Evolutionary conservation across 2,888 invertebrate species (phyloP).

Genomic region (Eristalinus aeneus): DNA sequence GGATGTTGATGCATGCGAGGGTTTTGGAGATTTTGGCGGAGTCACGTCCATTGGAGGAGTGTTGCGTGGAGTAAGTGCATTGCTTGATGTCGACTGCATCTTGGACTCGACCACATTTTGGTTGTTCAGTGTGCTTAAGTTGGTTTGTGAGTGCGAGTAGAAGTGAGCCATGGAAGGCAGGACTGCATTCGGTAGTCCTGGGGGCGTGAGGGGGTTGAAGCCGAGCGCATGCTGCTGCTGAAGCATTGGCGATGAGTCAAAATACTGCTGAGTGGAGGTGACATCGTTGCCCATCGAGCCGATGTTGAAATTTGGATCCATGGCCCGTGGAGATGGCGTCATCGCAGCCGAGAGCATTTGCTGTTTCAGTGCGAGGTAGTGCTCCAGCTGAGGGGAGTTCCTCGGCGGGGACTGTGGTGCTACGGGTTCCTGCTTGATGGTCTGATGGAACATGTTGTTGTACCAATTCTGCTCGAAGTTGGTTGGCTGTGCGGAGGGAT

Average conservation of each 20-base stretch:
- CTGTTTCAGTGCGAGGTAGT: slow-evolving; percentile 77
- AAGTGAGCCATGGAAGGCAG: slow-evolving; percentile 75
- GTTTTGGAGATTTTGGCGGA: slow-evolving; percentile 79
- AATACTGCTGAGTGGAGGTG: slow-evolving; percentile 74
- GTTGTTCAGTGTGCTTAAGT: neutral
- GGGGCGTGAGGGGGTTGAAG: slow-evolving; percentile 84
- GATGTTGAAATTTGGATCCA: slow-evolving; percentile 62
- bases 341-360: slow-evolving; percentile 75
- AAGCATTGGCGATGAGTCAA: slow-evolving; percentile 73
- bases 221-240: slow-evolving; percentile 80
- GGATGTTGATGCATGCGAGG: slow-evolving; percentile 48
- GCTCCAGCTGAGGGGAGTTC: slow-evolving; percentile 74
- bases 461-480: slow-evolving; percentile 80
- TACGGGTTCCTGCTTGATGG: slow-evolving; percentile 78
- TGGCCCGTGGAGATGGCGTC: slow-evolving; percentile 78
- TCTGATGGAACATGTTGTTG: slow-evolving; percentile 78
- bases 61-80: slow-evolving; percentile 76
- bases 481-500: slow-evolving; percentile 76
- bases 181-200: slow-evolving; percentile 81
- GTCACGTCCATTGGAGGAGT: slow-evolving; percentile 81
- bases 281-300: slow-evolving; percentile 13
- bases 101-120: slow-evolving; percentile 64
- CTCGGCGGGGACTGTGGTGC: slow-evolving; percentile 30
- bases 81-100: slow-evolving; percentile 56
- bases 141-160: slow-evolving; percentile 71